These are phyloP conservation scores for Ovibos moschatus DNA, from an alignment of 2,113 vertebrate genomes.

Conservation along the genomic window DNA sequence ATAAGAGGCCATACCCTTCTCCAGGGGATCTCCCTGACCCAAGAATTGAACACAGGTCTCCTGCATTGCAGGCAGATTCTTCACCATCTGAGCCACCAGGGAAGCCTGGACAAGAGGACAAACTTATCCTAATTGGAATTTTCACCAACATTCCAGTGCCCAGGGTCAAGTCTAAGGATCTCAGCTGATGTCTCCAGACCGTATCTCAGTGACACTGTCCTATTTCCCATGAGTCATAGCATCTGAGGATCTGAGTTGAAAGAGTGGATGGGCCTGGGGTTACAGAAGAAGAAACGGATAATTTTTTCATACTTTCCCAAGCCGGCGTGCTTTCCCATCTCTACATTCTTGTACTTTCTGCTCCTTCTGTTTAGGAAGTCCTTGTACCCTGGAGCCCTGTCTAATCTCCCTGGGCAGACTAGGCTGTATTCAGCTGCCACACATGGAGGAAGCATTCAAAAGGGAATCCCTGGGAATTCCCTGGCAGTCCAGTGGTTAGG, in stretches of 20 bases:
- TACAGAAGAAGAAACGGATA: neutral
- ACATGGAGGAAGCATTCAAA: neutral
- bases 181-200: neutral
- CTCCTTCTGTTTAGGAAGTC: neutral
- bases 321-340: neutral
- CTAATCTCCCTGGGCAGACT: neutral
- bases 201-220: neutral
- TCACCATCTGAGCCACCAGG: neutral
- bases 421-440: neutral
- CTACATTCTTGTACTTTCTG: neutral
- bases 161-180: neutral
- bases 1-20: neutral
- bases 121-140: neutral
- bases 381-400: fast-evolving
- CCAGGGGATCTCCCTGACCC: neutral
- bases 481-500: neutral
- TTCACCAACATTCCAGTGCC: neutral
- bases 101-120: neutral
- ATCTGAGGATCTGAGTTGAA: neutral
- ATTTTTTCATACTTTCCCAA: neutral
- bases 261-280: neutral
- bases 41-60: neutral
- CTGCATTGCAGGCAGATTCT: neutral
- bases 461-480: neutral
- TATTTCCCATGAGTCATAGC: neutral